A percentile compares a stretch with the other conserved stretches of the same genome.
Evolutionary conservation across 2,797 vertebrate species (phyloP).

Genomic region (Picus viridis): DNA sequence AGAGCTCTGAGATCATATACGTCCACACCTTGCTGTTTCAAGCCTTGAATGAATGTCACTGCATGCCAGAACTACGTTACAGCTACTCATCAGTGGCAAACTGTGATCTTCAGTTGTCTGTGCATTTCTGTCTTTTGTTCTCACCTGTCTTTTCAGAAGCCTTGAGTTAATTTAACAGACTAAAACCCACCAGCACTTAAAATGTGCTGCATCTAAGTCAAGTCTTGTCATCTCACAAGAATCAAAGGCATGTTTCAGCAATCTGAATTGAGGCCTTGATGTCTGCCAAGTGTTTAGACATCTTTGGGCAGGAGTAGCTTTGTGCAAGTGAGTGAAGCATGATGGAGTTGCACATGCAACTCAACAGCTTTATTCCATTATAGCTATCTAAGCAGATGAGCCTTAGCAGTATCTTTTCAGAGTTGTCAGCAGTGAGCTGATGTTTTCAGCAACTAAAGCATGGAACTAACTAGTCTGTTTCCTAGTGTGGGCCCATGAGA

Average conservation of each 20-base stretch:
- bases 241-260: neutral
- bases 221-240: neutral
- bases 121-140: neutral
- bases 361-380: neutral
- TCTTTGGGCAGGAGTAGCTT: neutral
- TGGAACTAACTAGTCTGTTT: neutral
- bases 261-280: neutral
- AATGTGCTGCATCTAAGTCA: neutral
- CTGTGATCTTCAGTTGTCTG: neutral
- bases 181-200: neutral
- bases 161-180: neutral
- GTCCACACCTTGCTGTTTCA: neutral
- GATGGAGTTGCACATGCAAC: neutral
- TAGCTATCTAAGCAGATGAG: neutral
- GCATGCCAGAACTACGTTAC: neutral
- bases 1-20: neutral
- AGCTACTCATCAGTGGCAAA: accelerated
- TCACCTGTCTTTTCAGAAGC: neutral
- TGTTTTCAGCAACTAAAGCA: neutral
- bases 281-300: neutral
- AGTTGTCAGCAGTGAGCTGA: neutral
- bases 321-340: neutral
- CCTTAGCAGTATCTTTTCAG: neutral
- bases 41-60: neutral
- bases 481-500: accelerated